phyloP scores from a whole-genome alignment of 2,888 invertebrate species.

The Drosophila conformis region DNA sequence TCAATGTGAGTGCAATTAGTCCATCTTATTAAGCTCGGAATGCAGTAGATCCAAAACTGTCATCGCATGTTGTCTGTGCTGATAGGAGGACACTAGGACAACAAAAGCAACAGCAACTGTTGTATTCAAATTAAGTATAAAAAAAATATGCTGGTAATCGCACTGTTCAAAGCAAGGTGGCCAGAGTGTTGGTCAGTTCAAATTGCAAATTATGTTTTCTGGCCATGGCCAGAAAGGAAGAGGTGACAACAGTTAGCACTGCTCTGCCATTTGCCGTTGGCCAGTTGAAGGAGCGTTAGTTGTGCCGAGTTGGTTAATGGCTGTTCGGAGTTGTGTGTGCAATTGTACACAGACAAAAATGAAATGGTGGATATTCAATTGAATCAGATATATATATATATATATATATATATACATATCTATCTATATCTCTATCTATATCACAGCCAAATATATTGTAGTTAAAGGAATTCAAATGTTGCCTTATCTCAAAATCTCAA shows the following conservation, averaged over 20 bases:
- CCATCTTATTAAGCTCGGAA: conserved; percentile 18
- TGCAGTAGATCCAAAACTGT: conserved; percentile 1
- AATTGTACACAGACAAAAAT: neutral
- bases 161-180: neutral
- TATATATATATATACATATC: neutral
- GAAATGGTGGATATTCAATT: neutral
- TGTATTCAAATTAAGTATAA: conserved; percentile 43
- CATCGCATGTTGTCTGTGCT: conserved; percentile 20
- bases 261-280: conserved; percentile 20
- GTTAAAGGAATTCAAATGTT: neutral
- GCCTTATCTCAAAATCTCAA: neutral
- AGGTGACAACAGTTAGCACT: conserved; percentile 28
- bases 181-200: conserved; percentile 40
- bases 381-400: neutral
- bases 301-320: conserved; percentile 3
- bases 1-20: conserved; percentile 29
- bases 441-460: neutral
- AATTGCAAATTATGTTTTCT: conserved; percentile 75
- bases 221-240: conserved; percentile 37
- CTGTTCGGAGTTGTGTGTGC: neutral
- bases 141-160: conserved; percentile 18
- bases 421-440: neutral
- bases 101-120: conserved; percentile 17
- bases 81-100: conserved; percentile 4
- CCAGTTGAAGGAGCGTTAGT: conserved; percentile 6